Evolutionary conservation across 2,888 invertebrate species (phyloP).

Genomic region (Cremastinae sp.): DNA sequence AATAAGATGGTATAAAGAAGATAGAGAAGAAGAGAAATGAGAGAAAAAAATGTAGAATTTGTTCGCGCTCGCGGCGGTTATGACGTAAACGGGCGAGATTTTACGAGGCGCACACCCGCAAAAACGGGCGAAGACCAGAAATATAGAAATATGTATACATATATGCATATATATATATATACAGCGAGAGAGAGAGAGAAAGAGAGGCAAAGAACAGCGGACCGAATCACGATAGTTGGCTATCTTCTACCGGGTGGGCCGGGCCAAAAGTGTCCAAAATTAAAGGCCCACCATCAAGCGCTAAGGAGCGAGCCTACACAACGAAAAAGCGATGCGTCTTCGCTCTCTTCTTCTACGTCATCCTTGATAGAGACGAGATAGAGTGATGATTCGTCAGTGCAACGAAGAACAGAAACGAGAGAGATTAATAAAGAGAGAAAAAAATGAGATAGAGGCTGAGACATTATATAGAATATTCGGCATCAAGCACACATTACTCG

Average conservation of each 20-base stretch:
- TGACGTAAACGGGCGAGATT: constrained; percentile 58
- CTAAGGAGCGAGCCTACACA: constrained; percentile 36
- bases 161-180: too few species aligned
- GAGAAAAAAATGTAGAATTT: constrained; percentile 32
- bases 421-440: constrained; percentile 7
- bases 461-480: constrained; percentile 33
- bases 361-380: constrained; percentile 30
- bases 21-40: not conserved
- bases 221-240: constrained; percentile 67
- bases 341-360: constrained; percentile 33
- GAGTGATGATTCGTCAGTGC: not conserved
- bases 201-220: constrained; percentile 58
- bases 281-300: constrained; percentile 61
- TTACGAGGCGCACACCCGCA: constrained; percentile 52
- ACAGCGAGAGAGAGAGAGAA: constrained; percentile 48
- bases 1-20: not conserved
- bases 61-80: constrained; percentile 22
- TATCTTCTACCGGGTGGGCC: constrained; percentile 65
- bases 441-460: constrained; percentile 12
- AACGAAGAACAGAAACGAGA: constrained; percentile 1
- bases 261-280: constrained; percentile 65
- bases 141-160: too few species aligned
- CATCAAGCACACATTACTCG: constrained; percentile 52
- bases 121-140: constrained; percentile 44
- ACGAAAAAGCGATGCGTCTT: constrained; percentile 25